These are phyloP conservation scores for Gobio gobio DNA, from an alignment of 2,113 vertebrate species.

Conservation along the genomic window DNA sequence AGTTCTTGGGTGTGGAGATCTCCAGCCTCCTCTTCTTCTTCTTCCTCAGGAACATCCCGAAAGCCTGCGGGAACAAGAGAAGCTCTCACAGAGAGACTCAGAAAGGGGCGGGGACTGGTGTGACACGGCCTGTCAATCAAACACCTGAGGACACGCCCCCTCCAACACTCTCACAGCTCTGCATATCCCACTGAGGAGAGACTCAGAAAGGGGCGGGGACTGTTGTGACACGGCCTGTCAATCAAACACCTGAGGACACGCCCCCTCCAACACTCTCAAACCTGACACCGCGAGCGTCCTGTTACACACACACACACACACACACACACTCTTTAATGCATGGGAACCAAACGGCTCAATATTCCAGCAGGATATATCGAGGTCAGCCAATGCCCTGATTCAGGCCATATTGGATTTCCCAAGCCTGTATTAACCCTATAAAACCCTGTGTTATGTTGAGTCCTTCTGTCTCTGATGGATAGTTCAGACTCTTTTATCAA, in stretches of 20 bases:
- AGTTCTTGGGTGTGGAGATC: slow-evolving; percentile 88
- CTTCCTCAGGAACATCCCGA: slow-evolving; percentile 87
- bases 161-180: background rate
- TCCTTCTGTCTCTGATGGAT: too few relatives aligned
- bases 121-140: background rate
- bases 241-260: slow-evolving; percentile 23
- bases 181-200: background rate
- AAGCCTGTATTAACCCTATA: background rate
- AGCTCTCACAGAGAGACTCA: background rate
- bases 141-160: slow-evolving; percentile 30
- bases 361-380: background rate
- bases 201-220: slow-evolving; percentile 14
- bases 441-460: background rate
- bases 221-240: background rate
- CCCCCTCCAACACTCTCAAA: background rate
- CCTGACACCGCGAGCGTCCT: background rate
- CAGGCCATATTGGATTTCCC: background rate
- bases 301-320: background rate
- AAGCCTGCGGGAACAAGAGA: slow-evolving; percentile 40
- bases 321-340: background rate
- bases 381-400: background rate
- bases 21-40: slow-evolving; percentile 84
- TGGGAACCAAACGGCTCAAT: background rate
- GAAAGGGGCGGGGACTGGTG: slow-evolving; percentile 8
- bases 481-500: too few relatives aligned